Evolutionary conservation across 1,140 invertebrate species (phyloP).

Genomic region (Drosophila equinoxialis): DNA sequence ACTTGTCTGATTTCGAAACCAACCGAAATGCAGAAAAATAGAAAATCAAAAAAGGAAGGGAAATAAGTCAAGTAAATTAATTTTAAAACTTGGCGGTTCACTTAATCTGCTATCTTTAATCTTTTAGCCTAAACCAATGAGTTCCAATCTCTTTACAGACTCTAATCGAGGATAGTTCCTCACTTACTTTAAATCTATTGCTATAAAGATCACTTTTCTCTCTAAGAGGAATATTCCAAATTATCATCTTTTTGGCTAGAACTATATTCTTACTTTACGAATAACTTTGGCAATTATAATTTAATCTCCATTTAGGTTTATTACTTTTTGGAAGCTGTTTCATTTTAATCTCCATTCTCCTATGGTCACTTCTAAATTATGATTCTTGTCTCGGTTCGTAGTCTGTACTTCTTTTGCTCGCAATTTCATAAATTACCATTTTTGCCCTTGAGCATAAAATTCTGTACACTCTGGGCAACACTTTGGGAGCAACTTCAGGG

Average conservation of each 20-base stretch:
- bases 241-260: too few relatives aligned
- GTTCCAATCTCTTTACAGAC: too few relatives aligned
- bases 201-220: too few relatives aligned
- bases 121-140: too few relatives aligned
- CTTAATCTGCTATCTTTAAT: neutral
- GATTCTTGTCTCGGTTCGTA: neutral
- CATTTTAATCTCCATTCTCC: neutral
- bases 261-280: neutral
- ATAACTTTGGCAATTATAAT: neutral
- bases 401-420: neutral
- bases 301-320: neutral
- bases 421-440: constrained; percentile 7
- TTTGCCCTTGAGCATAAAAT: neutral
- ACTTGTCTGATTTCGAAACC: constrained; percentile 55
- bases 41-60: constrained; percentile 18
- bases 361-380: neutral
- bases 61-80: constrained; percentile 75
- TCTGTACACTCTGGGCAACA: neutral
- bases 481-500: constrained; percentile 1
- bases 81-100: constrained; percentile 35
- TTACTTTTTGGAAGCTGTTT: neutral
- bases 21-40: constrained; percentile 7
- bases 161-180: too few relatives aligned
- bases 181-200: too few relatives aligned
- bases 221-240: too few relatives aligned